These are phyloP conservation scores for Epizoanthus stellaris DNA, from an alignment of 92 coral and sea anemone genomes.

Conservation along the genomic window DNA sequence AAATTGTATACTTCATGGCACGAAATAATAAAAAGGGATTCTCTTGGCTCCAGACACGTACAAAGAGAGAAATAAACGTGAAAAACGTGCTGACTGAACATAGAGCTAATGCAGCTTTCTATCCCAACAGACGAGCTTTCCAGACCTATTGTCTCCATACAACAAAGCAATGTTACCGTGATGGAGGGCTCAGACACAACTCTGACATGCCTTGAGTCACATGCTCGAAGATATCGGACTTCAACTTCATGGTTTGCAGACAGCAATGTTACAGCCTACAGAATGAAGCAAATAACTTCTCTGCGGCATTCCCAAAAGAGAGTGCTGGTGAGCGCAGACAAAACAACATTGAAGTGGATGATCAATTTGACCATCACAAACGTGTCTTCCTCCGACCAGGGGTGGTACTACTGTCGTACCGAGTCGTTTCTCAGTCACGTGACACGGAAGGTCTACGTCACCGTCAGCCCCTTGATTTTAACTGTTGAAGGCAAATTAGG, in stretches of 20 bases:
- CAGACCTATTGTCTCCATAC: constrained; percentile 6
- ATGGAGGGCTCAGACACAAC: constrained; percentile 11
- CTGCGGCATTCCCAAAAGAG: constrained; percentile 18
- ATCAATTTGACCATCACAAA: constrained; percentile 19
- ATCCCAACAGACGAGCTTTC: constrained; percentile 24
- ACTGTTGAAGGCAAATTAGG: not conserved
- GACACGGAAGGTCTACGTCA: constrained; percentile 14
- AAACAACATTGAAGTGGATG: not conserved
- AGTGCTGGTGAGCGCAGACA: not conserved
- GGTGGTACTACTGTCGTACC: constrained; percentile 32
- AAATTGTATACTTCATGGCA: no score
- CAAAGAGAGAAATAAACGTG: not conserved
- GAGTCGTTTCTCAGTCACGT: not conserved
- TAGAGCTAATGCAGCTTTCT: not conserved
- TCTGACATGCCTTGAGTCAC: constrained; percentile 12
- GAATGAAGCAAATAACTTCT: not conserved
- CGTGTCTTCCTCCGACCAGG: constrained; percentile 19
- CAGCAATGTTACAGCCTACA: not conserved
- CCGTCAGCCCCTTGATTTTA: not conserved
- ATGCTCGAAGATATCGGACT: not conserved
- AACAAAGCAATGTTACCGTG: not conserved
- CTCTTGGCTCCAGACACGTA: not conserved
- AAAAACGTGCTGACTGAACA: not conserved
- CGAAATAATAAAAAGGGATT: no score
- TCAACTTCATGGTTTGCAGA: not conserved